Evolutionary conservation across 2,888 invertebrate genomes (phyloP).

Genomic region (Thysanoteuthis rhombus): DNA sequence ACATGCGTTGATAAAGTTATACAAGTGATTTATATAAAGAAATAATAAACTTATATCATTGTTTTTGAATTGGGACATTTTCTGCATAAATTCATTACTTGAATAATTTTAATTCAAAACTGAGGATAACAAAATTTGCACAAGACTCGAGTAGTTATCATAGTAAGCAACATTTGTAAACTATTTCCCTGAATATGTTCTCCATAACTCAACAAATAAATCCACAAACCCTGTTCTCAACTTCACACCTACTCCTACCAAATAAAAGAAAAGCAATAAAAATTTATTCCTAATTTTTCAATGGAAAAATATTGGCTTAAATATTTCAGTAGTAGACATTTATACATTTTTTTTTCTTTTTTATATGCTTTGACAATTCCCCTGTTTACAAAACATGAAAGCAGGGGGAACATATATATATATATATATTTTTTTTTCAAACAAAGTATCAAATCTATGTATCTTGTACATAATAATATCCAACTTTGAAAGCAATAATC

Average conservation of each 20-base stretch:
- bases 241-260: background rate
- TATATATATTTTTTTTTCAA: background rate
- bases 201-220: background rate
- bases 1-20: background rate
- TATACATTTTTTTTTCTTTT: background rate
- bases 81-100: background rate
- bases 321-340: background rate
- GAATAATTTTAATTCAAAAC: background rate
- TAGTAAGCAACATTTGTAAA: background rate
- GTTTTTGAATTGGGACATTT: background rate
- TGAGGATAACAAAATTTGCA: background rate
- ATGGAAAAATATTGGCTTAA: background rate
- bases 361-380: background rate
- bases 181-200: background rate
- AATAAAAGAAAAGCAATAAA: background rate
- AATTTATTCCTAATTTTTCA: background rate
- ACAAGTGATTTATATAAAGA: background rate
- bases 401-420: background rate
- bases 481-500: constrained; percentile 12
- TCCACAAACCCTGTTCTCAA: background rate
- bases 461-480: constrained; percentile 1
- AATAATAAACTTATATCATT: background rate
- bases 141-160: background rate
- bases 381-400: background rate
- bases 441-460: background rate